Base-by-base conservation (phyloP, 2,113 vertebrate genomes). In the Ptilonorhynchus violaceus region DNA sequence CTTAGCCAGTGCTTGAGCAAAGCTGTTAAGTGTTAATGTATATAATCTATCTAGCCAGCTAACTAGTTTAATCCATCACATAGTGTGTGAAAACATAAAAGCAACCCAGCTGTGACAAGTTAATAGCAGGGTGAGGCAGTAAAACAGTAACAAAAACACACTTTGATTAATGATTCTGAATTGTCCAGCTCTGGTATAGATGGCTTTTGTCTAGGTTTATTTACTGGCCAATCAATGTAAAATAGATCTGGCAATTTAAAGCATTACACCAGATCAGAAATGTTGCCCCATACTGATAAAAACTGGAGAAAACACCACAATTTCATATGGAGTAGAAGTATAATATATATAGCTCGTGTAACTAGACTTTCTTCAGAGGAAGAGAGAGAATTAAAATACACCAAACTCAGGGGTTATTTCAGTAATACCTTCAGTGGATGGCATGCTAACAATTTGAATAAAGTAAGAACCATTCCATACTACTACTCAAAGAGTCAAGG, bases 31-130 rank as follows among this genome's bases (percentile, higher is more conserved):
- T 96, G 93, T 96, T 98, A 98, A 98, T 96, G 88, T 92, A 88
- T 95, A 97, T 97, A 97, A 97, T 97, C 97, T 97, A 97, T 98
- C 97, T 96, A 95, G 95, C 96, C 94, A 97, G 95, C 92, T 98
- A 98, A 98, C 98, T 98, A 97, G 97, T 97, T 98, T 97, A 98
- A 98, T 98, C 97, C 96, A 98, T 98, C 95, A 97, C 94, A 90
- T 68, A 91, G 90, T 93, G 91, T 85, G 92, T 96, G 97, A 96
- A 97, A 96, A 97, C 93, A 95, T 97, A 97, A 97, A 98, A 97
- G 80, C 93, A 96, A 97, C 91, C 89, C 88, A 92, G 53, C 97
- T 97, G 96, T 97, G 97, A 97, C 96, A 98, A 98, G 95, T 97
- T 98, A 98, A 98, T 97, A 97, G 97, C 68, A 87, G 72, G 92